A percentile compares a stretch with the other conserved stretches of the same genome.
These are phyloP conservation scores for Oxyteleia sp. DNA, from an alignment of 2,888 invertebrate genomes.

Conservation along the genomic window DNA sequence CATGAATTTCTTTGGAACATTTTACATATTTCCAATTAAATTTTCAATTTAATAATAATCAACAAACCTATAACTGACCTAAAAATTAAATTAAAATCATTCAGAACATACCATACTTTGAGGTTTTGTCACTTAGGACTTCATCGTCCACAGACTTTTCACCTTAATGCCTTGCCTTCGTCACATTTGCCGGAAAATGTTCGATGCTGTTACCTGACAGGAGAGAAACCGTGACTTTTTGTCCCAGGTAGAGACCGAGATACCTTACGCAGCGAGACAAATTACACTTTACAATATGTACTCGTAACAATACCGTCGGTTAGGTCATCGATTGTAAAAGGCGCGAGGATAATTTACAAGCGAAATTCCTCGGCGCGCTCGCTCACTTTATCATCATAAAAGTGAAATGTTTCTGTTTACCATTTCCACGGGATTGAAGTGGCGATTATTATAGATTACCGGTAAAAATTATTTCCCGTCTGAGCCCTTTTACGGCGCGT, in stretches of 20 bases:
- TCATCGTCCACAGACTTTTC: too few species aligned
- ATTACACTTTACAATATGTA: slow-evolving; percentile 11
- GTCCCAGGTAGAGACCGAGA: slow-evolving; percentile 10
- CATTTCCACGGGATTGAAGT: slow-evolving; percentile 16
- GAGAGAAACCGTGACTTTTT: too few species aligned
- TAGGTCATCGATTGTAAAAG: slow-evolving; percentile 51
- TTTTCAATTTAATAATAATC: too few species aligned
- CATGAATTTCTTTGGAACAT: too few species aligned
- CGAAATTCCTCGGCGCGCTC: slow-evolving; percentile 16
- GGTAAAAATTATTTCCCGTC: slow-evolving; percentile 6
- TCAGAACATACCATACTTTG: too few species aligned
- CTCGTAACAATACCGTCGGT: slow-evolving; percentile 17
- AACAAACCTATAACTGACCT: too few species aligned
- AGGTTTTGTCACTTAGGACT: too few species aligned
- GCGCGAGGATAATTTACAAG: slow-evolving; percentile 59
- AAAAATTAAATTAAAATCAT: too few species aligned
- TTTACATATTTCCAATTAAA: too few species aligned
- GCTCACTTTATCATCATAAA: slow-evolving; percentile 33
- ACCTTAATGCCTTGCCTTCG: too few species aligned
- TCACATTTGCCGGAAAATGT: too few species aligned
- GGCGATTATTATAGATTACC: slow-evolving; percentile 40
- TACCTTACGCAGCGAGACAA: slow-evolving; percentile 16
- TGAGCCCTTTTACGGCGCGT: neutral
- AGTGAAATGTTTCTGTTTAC: slow-evolving; percentile 24
- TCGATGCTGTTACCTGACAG: too few species aligned